phyloP scores from a whole-genome alignment of 2,797 vertebrate species.

The Acanthurus tractus region DNA sequence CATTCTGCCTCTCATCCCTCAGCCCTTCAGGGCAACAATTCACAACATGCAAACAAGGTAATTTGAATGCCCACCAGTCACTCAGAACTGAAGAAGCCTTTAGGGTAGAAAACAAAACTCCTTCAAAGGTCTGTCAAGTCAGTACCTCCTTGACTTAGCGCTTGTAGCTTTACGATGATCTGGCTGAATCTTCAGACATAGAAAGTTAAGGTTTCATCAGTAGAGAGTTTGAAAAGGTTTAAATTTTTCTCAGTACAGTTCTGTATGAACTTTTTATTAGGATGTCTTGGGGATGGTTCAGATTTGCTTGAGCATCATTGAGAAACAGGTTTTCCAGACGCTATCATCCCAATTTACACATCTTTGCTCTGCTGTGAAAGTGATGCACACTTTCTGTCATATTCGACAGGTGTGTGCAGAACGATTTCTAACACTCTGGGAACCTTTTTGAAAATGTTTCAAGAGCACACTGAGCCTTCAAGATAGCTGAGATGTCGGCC shows the following conservation, averaged over 20 bases:
- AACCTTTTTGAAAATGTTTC: constrained; percentile 39
- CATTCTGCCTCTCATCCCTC: neutral
- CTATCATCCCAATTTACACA: neutral
- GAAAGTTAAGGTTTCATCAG: too few species aligned
- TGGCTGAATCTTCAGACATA: neutral
- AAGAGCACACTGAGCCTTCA: constrained; percentile 25
- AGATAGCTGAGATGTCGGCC: constrained; percentile 29
- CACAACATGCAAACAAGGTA: neutral
- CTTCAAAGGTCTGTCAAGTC: neutral
- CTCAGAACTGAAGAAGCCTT: neutral
- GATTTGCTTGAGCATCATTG: neutral
- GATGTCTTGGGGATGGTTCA: neutral
- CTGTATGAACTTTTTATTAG: neutral
- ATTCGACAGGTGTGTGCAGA: constrained; percentile 18
- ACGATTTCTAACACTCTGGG: constrained; percentile 23
- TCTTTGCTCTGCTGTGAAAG: constrained; percentile 19
- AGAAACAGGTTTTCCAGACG: constrained; percentile 12
- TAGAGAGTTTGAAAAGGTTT: too few species aligned
- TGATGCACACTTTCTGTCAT: constrained; percentile 16
- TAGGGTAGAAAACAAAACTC: neutral
- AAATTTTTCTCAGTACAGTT: neutral
- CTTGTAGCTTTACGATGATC: too few species aligned
- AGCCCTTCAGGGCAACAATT: neutral
- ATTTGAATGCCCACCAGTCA: neutral
- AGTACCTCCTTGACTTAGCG: neutral